Conservation (phyloP, 1,140 invertebrate genomes). For the Periplaneta americana region DNA sequence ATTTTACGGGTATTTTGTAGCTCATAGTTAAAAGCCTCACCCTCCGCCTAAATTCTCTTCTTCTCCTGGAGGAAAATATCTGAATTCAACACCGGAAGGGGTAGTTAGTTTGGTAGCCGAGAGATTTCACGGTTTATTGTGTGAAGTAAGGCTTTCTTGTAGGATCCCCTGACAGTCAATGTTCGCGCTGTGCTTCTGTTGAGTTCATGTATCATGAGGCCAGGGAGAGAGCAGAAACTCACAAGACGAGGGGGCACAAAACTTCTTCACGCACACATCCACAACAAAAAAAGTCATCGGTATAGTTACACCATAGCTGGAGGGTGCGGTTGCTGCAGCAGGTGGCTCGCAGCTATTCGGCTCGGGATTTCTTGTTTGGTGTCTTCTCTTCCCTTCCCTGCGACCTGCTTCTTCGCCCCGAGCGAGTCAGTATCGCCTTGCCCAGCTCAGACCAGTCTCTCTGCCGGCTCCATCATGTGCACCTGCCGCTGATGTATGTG, state of each 20-base stretch:
- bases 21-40: no score
- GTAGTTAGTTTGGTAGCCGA: no score
- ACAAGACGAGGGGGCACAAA: neutral
- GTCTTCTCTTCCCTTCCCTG: neutral
- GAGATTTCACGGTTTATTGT: no score
- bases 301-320: neutral
- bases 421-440: neutral
- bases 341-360: neutral
- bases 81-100: no score
- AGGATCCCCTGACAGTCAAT: no score
- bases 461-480: conserved; percentile 5
- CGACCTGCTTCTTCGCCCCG: neutral
- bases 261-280: neutral
- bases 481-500: conserved; percentile 11
- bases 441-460: neutral
- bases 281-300: neutral
- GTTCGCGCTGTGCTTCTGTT: no score
- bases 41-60: no score
- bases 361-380: neutral
- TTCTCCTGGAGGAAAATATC: no score
- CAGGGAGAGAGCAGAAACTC: neutral
- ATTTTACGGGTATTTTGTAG: no score
- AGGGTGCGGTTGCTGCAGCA: neutral
- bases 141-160: no score
- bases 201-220: neutral